Evolutionary conservation across 2,113 vertebrate genomes (phyloP).

Genomic region (Vulpes ferrilata): DNA sequence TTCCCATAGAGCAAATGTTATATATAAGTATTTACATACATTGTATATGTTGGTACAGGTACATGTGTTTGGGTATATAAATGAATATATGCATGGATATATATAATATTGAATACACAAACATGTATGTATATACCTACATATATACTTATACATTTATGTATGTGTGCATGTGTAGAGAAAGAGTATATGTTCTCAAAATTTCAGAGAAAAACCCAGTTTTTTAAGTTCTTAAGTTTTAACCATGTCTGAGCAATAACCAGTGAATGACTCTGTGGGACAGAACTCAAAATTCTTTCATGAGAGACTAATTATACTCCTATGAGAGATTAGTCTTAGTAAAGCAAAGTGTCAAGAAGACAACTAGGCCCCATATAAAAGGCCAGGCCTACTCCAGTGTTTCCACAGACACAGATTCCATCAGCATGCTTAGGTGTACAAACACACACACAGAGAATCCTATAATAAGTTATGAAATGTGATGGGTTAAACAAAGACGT

Average conservation of each 20-base stretch:
- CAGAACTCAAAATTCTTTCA: neutral
- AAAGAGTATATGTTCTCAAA: neutral
- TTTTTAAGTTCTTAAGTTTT: neutral
- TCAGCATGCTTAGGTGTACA: neutral
- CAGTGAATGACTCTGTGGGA: accelerated
- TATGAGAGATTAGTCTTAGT: neutral
- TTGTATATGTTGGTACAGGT: neutral
- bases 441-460: neutral
- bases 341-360: neutral
- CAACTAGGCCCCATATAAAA: neutral
- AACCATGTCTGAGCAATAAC: neutral
- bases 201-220: neutral
- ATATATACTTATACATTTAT: neutral
- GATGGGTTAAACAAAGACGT: neutral
- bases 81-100: neutral
- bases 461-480: neutral
- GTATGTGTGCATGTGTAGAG: neutral
- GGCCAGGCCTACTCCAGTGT: neutral
- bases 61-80: too few relatives aligned
- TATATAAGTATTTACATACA: neutral
- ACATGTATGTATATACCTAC: neutral
- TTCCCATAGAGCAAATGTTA: neutral
- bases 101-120: neutral
- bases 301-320: neutral
- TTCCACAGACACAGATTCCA: neutral